These are phyloP conservation scores for Leptoteleia sp. DNA, from an alignment of 1,140 invertebrate species.

Conservation along the genomic window DNA sequence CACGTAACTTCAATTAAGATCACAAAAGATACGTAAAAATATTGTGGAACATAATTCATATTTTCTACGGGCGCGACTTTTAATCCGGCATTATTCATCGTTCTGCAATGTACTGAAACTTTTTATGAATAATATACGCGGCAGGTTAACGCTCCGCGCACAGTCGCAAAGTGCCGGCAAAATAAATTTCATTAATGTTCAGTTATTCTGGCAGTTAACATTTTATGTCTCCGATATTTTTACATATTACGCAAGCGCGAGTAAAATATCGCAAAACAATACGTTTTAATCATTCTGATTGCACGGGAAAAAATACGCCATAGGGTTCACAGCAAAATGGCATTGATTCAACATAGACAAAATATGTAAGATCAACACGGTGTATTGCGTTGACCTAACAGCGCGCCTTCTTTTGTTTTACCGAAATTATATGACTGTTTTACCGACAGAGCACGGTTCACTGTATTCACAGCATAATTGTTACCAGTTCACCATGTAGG, in stretches of 20 bases:
- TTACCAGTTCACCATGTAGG: no score
- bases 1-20: conserved; percentile 53
- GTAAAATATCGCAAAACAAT: conserved; percentile 35
- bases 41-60: conserved; percentile 31
- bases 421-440: no score
- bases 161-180: conserved; percentile 26
- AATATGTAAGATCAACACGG: no score
- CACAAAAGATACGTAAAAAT: conserved; percentile 45
- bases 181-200: conserved; percentile 44
- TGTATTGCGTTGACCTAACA: no score
- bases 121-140: conserved; percentile 54
- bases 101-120: conserved; percentile 27
- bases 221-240: conserved; percentile 30
- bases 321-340: no score
- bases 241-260: conserved; percentile 16
- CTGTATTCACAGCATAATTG: no score
- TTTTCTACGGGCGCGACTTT: conserved; percentile 33
- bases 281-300: no score
- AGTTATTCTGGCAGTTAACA: conserved; percentile 29
- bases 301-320: no score
- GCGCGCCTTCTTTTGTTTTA: no score
- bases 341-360: no score
- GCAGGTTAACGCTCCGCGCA: conserved; percentile 16
- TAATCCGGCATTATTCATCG: conserved; percentile 47
- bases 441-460: no score